Evolutionary conservation across 1,140 invertebrate species (phyloP).

Genomic region (Heliconius congener): DNA sequence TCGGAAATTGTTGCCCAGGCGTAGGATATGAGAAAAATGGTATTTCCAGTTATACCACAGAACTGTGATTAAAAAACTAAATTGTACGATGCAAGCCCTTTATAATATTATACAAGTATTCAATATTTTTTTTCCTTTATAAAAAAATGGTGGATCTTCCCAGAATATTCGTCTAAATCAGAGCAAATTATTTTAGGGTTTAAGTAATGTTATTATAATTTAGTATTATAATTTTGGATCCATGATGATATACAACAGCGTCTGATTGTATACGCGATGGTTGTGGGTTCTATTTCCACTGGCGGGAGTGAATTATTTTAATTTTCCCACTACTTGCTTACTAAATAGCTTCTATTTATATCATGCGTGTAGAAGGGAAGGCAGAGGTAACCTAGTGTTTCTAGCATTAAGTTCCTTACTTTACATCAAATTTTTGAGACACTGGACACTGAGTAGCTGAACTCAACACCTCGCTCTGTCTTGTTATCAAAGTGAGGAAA

Average conservation of each 20-base stretch:
- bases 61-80: constrained; percentile 29
- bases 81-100: constrained; percentile 25
- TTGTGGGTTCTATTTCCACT: background rate
- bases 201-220: constrained; percentile 1
- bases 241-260: background rate
- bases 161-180: constrained; percentile 3
- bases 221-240: background rate
- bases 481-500: too few relatives aligned
- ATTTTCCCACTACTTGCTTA: too few relatives aligned
- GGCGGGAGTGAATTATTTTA: too few relatives aligned
- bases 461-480: too few relatives aligned
- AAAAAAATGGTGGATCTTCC: background rate
- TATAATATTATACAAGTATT: constrained; percentile 1
- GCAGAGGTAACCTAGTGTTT: too few relatives aligned
- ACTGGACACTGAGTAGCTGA: too few relatives aligned
- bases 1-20: constrained; percentile 20
- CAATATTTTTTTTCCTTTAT: background rate
- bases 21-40: constrained; percentile 39
- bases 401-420: too few relatives aligned
- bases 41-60: constrained; percentile 22
- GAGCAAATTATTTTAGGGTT: background rate
- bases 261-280: background rate
- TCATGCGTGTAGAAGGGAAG: too few relatives aligned
- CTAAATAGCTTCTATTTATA: too few relatives aligned
- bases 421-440: too few relatives aligned